Evolutionary conservation across 2,797 vertebrate species (phyloP).

Genomic region (Allochrocebus solatus): DNA sequence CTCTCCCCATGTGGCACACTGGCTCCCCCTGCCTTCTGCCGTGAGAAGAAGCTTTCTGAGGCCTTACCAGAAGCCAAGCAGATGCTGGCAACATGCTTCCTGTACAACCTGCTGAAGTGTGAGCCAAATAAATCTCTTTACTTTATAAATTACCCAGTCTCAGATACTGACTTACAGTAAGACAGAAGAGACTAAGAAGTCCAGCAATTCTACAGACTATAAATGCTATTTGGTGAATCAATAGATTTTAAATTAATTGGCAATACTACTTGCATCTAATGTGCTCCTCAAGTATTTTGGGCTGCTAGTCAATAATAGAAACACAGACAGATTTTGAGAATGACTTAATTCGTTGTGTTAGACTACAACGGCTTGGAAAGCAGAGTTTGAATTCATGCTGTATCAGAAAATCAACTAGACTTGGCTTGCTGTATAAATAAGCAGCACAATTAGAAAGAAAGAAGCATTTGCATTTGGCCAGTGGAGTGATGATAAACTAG

Average conservation of each 20-base stretch:
- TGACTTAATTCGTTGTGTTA: constrained; percentile 44
- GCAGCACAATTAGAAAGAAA: neutral
- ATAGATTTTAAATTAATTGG: constrained; percentile 22
- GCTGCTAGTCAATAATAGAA: constrained; percentile 33
- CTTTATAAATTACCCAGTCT: neutral
- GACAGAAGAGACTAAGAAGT: neutral
- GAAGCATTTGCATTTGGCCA: neutral
- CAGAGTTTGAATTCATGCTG: constrained; percentile 6
- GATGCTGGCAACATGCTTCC: neutral
- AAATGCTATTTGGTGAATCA: constrained; percentile 27
- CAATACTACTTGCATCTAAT: constrained; percentile 14
- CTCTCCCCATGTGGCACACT: neutral
- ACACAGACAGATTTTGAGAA: constrained; percentile 42
- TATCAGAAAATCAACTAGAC: constrained; percentile 35
- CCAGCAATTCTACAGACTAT: neutral
- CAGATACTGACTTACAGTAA: neutral
- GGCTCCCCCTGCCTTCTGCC: neutral
- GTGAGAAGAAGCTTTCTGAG: neutral
- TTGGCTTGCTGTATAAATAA: constrained; percentile 23
- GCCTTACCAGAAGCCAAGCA: neutral
- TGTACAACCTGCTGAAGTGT: neutral
- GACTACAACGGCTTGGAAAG: constrained; percentile 40
- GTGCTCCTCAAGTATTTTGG: neutral
- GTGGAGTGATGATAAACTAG: neutral
- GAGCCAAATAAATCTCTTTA: neutral